Evolutionary conservation across 2,113 vertebrate species (phyloP), one percentile per base, ranked within the genome.

Genomic region (Cebidichthys violaceus): DNA sequence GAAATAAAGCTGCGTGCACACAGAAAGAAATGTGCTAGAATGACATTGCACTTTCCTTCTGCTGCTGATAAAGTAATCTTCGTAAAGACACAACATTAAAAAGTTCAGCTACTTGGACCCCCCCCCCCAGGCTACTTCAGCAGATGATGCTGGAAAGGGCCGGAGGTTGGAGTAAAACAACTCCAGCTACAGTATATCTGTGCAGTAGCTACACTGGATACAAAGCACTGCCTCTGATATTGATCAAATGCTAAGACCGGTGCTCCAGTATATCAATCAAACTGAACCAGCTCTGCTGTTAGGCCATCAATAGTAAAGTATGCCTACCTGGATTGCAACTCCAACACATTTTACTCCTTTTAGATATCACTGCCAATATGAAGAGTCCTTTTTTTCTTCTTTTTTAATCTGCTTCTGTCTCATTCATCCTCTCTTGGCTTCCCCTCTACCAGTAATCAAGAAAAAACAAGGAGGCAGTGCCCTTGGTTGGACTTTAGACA

Each of bases 401-500:
- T 83, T 66, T 79, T 71, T 60, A 74, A 88, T 81, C 80, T 71
- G 71, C 27, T 31, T 61, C 35, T 20, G 47, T 55, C 54, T 76
- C 72, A 81, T 82, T 84, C 67, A 65, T 77, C 55, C 72, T 79
- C 43, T 20, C 64, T 43, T 18, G 33, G 59, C 73, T 75, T 68
- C 61, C 47, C 52, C 65, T 84, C 31, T 4, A 29, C 61, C 55
- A 73, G 54, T 67, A 72, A 54, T 83, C 69, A 84, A 81, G 73
- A 43, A 61, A 81, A 71, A 88, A 88, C 73, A 89, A 87, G 81
- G 85, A 83, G 84, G 67, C 77, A 64, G 81, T 65, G 86, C 72
- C 91, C 89, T 92, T 92, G 82, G 77, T 82, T 69, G 54, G 74
- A 77, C 65, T 80, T 76, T 29, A 79, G 70, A 87, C 43, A 65